These are phyloP conservation scores for Drosophila rubida DNA, from an alignment of 2,888 invertebrate species.

Conservation along the genomic window DNA sequence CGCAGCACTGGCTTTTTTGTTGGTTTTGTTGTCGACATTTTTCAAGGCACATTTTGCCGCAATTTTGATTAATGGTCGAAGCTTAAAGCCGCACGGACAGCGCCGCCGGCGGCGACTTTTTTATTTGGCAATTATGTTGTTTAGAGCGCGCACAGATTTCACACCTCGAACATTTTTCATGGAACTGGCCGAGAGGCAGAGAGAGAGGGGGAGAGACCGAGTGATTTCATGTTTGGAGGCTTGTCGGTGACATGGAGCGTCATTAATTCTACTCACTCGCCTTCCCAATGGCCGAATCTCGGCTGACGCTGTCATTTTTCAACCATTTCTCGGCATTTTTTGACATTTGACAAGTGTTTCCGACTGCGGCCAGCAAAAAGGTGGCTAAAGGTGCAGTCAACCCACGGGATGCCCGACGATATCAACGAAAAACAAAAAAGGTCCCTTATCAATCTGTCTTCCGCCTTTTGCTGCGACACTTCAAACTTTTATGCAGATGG, in stretches of 20 bases:
- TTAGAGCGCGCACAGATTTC: conserved; percentile 71
- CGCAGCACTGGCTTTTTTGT: conserved; percentile 36
- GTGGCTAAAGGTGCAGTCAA: conserved; percentile 61
- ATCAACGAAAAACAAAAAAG: not conserved
- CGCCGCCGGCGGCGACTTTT: conserved; percentile 67
- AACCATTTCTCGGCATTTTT: conserved; percentile 62
- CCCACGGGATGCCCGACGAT: conserved; percentile 4
- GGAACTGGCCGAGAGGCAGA: conserved; percentile 3
- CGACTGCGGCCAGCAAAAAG: conserved; percentile 58
- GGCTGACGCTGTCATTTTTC: conserved; percentile 69
- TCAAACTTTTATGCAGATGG: conserved; percentile 53
- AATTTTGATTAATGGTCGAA: conserved; percentile 75
- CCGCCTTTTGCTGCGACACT: no score
- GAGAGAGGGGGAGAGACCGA: conserved; percentile 65
- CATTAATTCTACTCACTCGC: conserved; percentile 76
- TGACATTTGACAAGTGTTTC: conserved; percentile 78
- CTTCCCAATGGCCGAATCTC: conserved; percentile 22
- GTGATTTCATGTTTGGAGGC: conserved; percentile 81
- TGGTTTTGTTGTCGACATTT: conserved; percentile 14
- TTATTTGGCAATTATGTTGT: conserved; percentile 83
- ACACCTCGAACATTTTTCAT: conserved; percentile 78
- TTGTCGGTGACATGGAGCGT: conserved; percentile 82
- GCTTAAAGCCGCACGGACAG: conserved; percentile 46
- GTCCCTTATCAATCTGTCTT: conserved; percentile 45
- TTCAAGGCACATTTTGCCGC: conserved; percentile 41